Percentiles rank a stretch among this genome's conserved stretches.
Evolutionary conservation across 2,113 vertebrate genomes (phyloP).

Genomic region (Mystacornis crossleyi): DNA sequence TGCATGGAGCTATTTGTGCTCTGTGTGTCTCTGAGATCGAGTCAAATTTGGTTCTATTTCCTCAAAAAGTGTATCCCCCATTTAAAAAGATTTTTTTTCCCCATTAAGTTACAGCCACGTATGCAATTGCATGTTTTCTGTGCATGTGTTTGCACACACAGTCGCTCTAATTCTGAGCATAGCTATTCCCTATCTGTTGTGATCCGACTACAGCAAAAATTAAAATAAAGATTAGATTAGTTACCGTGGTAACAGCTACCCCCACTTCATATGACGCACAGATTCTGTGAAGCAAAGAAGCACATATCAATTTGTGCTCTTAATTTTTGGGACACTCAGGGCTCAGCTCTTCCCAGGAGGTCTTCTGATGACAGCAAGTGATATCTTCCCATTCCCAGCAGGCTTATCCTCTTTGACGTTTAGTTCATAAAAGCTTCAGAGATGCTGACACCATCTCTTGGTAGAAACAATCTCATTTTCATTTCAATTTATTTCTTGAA

Average conservation of each 20-base stretch:
- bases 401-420: not conserved
- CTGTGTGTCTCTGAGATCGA: not conserved
- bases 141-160: not conserved
- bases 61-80: not conserved
- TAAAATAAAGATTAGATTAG: slow-evolving; percentile 68
- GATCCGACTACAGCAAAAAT: slow-evolving; percentile 45
- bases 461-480: not conserved
- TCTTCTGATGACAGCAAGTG: slow-evolving; percentile 35
- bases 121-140: not conserved
- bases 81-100: not conserved
- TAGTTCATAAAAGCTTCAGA: not conserved
- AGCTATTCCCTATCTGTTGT: slow-evolving; percentile 21
- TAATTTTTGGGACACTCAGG: slow-evolving; percentile 49
- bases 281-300: slow-evolving; percentile 39
- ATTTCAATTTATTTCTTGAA: not conserved
- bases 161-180: not conserved
- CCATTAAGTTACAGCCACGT: not conserved
- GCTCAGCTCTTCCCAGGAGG: slow-evolving; percentile 52
- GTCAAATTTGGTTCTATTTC: not conserved
- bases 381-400: not conserved
- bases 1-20: not conserved
- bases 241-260: slow-evolving; percentile 30
- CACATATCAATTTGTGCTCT: slow-evolving; percentile 42
- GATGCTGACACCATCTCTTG: not conserved
- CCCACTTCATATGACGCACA: slow-evolving; percentile 52